Percentiles rank a stretch among this genome's conserved stretches.
phyloP scores from a whole-genome alignment of 2,797 vertebrate genomes.

The Moxostoma hubbsi region DNA sequence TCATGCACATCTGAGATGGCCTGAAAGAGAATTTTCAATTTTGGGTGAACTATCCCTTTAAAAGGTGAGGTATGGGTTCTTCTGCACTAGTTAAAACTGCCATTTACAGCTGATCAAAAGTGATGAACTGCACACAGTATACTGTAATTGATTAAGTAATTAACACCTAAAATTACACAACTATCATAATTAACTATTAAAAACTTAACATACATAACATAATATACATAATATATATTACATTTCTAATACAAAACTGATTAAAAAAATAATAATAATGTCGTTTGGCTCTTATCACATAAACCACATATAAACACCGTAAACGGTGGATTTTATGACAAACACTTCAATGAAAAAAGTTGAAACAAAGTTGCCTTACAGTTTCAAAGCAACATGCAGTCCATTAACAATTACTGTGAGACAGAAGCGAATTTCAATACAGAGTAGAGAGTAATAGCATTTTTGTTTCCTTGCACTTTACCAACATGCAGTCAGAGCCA shows the following conservation, averaged over 20 bases:
- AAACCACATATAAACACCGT: constrained; percentile 25
- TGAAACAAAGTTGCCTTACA: background rate
- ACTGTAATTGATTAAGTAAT: background rate
- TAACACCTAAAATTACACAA: background rate
- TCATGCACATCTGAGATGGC: no score
- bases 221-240: no score
- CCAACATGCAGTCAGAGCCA: constrained; percentile 12
- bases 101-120: background rate
- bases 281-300: background rate
- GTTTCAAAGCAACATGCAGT: constrained; percentile 50
- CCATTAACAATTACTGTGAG: constrained; percentile 56
- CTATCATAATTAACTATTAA: background rate
- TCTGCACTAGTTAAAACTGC: constrained; percentile 14
- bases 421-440: constrained; percentile 20
- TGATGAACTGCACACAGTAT: background rate
- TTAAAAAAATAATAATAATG: no score
- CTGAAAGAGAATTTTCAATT: no score
- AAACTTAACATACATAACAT: background rate
- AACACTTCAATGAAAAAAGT: background rate
- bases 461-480: background rate
- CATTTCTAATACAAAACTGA: no score
- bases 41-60: no score
- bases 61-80: no score
- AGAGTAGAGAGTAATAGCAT: background rate
- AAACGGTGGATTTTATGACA: constrained; percentile 13